A percentile compares a stretch with the other conserved stretches of the same genome.
These are phyloP conservation scores for Syngnathus scovelli DNA, from an alignment of 2,113 vertebrate species.

Conservation along the genomic window DNA sequence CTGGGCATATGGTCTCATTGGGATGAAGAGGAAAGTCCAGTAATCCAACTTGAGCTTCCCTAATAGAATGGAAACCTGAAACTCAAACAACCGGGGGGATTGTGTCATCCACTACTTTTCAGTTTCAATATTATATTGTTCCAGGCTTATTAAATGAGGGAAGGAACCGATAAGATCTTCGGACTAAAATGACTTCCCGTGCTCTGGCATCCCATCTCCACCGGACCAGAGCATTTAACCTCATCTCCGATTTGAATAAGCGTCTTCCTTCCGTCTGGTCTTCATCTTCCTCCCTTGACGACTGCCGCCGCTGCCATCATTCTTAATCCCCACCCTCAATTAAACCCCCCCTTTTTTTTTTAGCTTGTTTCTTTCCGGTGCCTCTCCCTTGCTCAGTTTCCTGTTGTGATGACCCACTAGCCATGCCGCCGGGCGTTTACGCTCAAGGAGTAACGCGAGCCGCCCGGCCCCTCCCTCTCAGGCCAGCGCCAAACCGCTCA, in stretches of 20 bases:
- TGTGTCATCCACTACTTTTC: neutral
- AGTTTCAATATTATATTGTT: neutral
- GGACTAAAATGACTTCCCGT: constrained; percentile 40
- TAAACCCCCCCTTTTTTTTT: constrained; percentile 29
- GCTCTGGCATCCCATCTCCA: constrained; percentile 13
- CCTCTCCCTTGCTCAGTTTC: constrained; percentile 64
- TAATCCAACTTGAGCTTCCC: constrained; percentile 44
- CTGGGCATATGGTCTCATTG: neutral
- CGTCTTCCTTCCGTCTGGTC: constrained; percentile 40
- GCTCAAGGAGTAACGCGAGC: constrained; percentile 64
- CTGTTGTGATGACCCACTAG: constrained; percentile 67
- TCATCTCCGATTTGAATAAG: constrained; percentile 20
- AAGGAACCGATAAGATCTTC: constrained; percentile 50
- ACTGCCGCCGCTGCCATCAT: constrained; percentile 36
- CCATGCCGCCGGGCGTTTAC: constrained; percentile 52
- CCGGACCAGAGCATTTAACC: constrained; percentile 37
- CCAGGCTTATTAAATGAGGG: constrained; percentile 27
- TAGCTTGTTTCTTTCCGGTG: constrained; percentile 44
- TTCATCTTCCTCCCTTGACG: constrained; percentile 38
- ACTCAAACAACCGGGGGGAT: too few relatives aligned
- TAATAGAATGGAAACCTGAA: constrained; percentile 14
- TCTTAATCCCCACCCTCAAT: constrained; percentile 49
- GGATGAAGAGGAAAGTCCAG: constrained; percentile 7
- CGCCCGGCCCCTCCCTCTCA: constrained; percentile 46
- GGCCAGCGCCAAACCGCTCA: constrained; percentile 41